Conservation (phyloP, 2,888 invertebrate species). For the Yponomeuta sedellus region DNA sequence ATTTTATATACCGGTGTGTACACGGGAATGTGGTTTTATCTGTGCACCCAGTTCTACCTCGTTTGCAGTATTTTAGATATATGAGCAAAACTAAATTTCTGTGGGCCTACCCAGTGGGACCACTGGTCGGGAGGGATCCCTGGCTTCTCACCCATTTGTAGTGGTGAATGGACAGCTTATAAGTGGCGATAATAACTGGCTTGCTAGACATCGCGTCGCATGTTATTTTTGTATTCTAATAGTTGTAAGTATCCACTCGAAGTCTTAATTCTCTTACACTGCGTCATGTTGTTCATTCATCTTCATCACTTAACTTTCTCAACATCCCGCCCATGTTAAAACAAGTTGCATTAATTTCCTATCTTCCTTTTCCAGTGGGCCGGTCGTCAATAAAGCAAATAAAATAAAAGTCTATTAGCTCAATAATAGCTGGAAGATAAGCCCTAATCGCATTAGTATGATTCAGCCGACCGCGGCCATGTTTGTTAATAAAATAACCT, state of each 20-base stretch:
- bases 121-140: too few species aligned
- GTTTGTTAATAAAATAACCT: constrained; percentile 39
- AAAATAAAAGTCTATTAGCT: not conserved
- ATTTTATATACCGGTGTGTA: too few species aligned
- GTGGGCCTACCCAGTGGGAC: too few species aligned
- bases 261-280: not conserved
- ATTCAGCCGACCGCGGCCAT: constrained; percentile 39
- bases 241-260: too few species aligned
- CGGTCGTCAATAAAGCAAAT: not conserved
- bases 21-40: too few species aligned
- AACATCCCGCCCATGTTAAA: too few species aligned
- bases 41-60: too few species aligned
- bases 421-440: constrained; percentile 2
- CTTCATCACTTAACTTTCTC: not conserved
- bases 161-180: not conserved
- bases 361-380: not conserved
- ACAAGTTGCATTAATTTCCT: not conserved
- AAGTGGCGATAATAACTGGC: constrained; percentile 11
- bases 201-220: not conserved
- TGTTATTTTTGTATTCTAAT: not conserved
- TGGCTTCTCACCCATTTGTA: not conserved
- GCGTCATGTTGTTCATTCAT: not conserved
- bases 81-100: too few species aligned
- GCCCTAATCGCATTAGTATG: constrained; percentile 25
- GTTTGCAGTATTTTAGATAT: too few species aligned